Conservation (phyloP, 2,113 vertebrate genomes). For the Xenopus borealis region DNA sequence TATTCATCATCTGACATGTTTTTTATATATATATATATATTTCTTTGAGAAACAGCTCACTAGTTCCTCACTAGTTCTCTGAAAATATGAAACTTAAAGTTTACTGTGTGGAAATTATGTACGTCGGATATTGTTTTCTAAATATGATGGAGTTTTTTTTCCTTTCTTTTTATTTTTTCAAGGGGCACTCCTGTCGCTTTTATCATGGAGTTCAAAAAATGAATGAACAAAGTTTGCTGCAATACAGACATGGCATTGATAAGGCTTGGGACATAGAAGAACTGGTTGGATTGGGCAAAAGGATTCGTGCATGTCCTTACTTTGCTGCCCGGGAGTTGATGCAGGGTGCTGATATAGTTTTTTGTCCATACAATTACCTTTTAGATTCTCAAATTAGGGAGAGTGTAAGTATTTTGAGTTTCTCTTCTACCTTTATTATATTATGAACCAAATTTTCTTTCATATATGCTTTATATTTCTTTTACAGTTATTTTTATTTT, state of each 20-base stretch:
- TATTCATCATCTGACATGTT: too few relatives aligned
- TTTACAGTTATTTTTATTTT: background rate
- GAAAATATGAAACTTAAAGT: background rate
- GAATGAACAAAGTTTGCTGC: slow-evolving; percentile 69
- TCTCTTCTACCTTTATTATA: too few relatives aligned
- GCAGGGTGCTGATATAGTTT: slow-evolving; percentile 76
- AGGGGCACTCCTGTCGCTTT: slow-evolving; percentile 68
- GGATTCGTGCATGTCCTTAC: slow-evolving; percentile 80
- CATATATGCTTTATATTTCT: too few relatives aligned
- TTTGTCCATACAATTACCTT: slow-evolving; percentile 96
- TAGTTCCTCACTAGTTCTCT: background rate
- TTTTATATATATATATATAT: too few relatives aligned
- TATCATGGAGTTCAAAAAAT: slow-evolving; percentile 83
- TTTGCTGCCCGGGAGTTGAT: slow-evolving; percentile 87
- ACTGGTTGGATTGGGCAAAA: slow-evolving; percentile 77
- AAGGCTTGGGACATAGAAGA: slow-evolving; percentile 96
- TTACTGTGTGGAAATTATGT: too few relatives aligned
- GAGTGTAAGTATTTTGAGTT: slow-evolving; percentile 73
- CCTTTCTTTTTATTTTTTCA: too few relatives aligned
- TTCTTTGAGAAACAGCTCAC: background rate
- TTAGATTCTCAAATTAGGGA: slow-evolving; percentile 91
- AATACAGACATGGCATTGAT: slow-evolving; percentile 58
- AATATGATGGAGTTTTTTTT: background rate
- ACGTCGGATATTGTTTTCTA: background rate
- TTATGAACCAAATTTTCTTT: too few relatives aligned